Percentiles rank a stretch among this genome's conserved stretches.
Evolutionary conservation across 1,140 invertebrate species (phyloP).

Genomic region (Neodiprion pinetum): DNA sequence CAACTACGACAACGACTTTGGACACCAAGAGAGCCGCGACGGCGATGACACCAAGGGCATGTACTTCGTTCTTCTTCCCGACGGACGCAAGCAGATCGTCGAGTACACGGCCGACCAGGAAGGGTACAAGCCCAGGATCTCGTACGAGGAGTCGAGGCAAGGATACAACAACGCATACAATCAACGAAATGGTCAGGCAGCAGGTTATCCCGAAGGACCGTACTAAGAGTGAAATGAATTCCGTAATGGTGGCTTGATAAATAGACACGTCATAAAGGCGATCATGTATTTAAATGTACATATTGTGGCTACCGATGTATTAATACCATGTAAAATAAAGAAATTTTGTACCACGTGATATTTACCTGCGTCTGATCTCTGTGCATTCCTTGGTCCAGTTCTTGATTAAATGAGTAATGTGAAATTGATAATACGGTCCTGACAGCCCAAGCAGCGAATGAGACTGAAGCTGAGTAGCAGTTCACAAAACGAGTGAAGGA

Average conservation of each 20-base stretch:
- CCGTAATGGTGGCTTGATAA: no score
- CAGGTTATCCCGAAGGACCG: not conserved
- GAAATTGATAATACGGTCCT: no score
- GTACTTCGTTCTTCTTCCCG: constrained; percentile 40
- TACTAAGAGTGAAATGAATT: not conserved
- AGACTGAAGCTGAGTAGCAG: no score
- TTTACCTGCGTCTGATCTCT: no score
- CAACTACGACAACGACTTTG: constrained; percentile 49
- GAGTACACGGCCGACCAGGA: constrained; percentile 39
- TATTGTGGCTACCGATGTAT: constrained; percentile 36
- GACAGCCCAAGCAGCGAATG: no score
- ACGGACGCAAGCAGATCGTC: constrained; percentile 43
- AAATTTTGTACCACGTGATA: no score
- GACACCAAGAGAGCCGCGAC: constrained; percentile 55
- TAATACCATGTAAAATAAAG: no score
- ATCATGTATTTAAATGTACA: no score
- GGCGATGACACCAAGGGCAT: constrained; percentile 43
- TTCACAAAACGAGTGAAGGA: no score
- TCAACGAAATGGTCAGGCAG: not conserved
- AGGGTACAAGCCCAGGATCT: constrained; percentile 48
- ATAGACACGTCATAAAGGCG: no score
- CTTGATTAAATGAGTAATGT: no score
- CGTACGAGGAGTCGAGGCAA: constrained; percentile 59
- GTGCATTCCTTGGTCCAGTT: no score
- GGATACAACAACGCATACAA: not conserved